phyloP scores from a whole-genome alignment of 2,797 vertebrate species.

The Parambassis ranga region DNA sequence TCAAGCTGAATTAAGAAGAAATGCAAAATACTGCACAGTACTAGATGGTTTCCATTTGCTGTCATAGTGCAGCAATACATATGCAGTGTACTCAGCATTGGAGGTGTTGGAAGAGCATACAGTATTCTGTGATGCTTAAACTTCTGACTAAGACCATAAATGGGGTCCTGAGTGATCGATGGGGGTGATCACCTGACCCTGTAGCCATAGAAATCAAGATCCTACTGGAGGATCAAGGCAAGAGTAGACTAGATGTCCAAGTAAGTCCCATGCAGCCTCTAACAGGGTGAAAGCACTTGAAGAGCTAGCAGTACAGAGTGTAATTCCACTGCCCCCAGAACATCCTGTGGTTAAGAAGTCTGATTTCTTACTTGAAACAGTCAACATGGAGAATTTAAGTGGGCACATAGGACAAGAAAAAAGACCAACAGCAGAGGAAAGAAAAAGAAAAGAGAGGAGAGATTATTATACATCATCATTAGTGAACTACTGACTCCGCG shows the following conservation, averaged over 20 bases:
- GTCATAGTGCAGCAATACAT: background rate
- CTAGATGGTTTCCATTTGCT: constrained; percentile 6
- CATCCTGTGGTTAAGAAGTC: constrained; percentile 11
- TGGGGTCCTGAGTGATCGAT: too few relatives aligned
- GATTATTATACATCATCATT: constrained; percentile 49
- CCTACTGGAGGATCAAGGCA: background rate
- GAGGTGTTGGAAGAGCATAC: background rate
- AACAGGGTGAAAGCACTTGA: constrained; percentile 19
- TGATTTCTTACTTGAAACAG: constrained; percentile 20
- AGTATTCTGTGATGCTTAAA: background rate
- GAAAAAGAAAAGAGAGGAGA: background rate
- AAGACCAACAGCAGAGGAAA: background rate
- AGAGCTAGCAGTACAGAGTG: constrained; percentile 10
- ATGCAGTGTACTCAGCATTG: background rate
- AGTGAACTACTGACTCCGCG: constrained; percentile 40
- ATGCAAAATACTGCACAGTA: background rate
- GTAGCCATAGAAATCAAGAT: background rate
- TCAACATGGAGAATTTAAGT: constrained; percentile 7
- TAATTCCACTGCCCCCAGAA: constrained; percentile 24
- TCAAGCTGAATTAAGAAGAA: background rate
- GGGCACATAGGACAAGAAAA: background rate
- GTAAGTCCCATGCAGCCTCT: background rate
- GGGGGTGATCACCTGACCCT: background rate
- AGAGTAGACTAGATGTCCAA: background rate
- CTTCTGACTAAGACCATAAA: too few relatives aligned